Evolutionary conservation across 2,797 vertebrate genomes (phyloP), one percentile per base, ranked within the genome.

Genomic region (Erethizon dorsatum): DNA sequence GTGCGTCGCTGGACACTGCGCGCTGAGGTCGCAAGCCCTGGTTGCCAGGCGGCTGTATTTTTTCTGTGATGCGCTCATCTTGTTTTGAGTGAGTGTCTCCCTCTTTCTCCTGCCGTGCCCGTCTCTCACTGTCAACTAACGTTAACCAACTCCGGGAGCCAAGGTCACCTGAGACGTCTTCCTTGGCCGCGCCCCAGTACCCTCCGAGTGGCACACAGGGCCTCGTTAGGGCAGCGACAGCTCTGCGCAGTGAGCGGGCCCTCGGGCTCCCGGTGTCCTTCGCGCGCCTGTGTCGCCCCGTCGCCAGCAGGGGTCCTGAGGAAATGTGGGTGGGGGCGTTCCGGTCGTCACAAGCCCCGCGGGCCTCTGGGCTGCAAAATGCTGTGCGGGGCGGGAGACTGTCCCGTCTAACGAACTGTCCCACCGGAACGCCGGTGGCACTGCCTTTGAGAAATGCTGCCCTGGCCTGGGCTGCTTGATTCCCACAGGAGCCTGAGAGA

Each of bases 11-110:
- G 78, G 87, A 80, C 83, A n/a, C 13, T 59, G 56, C 1, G 3
- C 54, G 54, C 83, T 98, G 77, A n/a, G 69, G 91, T 97, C 96
- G 93, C 88, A 95, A 90, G 86, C 50, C 73, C 33, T 97, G 37
- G 20, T 54, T 83, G 28, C 0, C 3, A 20, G 56, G n/a, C 26
- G 28, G 22, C 9, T 61, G 9, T 63, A 18, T 86, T 59, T 88
- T 94, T 84, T n/a, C 96, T 96, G 14, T 57, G 77, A 33, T 3
- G 86, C 75, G 33, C 28, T 96, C 79, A 15, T 75, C 95, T 94
- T 97, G 96, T 75, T 57, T 93, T 94, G 17, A 80, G 6, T 8
- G 47, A 90, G 28, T 9, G 2, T 82, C 90, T 83, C 31, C 45
- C 75, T 54, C 22, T 73, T 85, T 93, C 95, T 80, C 83, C 52